A percentile compares a stretch with the other conserved stretches of the same genome.
These are phyloP conservation scores for Fistularia tabacaria DNA, from an alignment of 2,797 vertebrate species.

Conservation along the genomic window DNA sequence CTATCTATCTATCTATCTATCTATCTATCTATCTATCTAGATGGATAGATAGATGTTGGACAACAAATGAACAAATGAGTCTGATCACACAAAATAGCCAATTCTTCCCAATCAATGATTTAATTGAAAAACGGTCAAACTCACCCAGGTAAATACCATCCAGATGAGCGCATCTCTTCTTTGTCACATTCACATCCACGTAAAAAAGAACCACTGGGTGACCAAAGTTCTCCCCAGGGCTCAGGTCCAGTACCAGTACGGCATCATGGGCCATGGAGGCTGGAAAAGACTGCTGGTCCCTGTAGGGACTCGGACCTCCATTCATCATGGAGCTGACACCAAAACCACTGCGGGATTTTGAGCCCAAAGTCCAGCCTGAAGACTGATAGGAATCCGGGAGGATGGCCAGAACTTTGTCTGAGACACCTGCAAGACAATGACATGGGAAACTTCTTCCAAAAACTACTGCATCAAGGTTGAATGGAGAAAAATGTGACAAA, in stretches of 20 bases:
- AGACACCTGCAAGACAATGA: slow-evolving; percentile 26
- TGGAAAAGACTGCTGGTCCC: slow-evolving; percentile 49
- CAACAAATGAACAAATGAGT: too few relatives aligned
- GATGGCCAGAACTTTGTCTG: slow-evolving; percentile 75
- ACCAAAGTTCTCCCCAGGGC: slow-evolving; percentile 79
- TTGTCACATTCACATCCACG: slow-evolving; percentile 76
- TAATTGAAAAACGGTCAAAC: background rate
- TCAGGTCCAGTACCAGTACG: slow-evolving; percentile 78
- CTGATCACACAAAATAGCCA: too few relatives aligned
- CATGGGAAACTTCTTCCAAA: background rate
- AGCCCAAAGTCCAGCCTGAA: slow-evolving; percentile 38
- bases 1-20: too few relatives aligned
- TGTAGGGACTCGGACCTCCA: slow-evolving; percentile 30
- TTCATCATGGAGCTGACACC: slow-evolving; percentile 37
- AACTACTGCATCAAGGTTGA: too few relatives aligned
- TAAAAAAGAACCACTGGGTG: slow-evolving; percentile 79
- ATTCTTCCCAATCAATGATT: too few relatives aligned
- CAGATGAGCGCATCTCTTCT: slow-evolving; percentile 76
- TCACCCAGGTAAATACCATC: slow-evolving; percentile 79
- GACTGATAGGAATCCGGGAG: slow-evolving; percentile 72
- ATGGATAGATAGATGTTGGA: too few relatives aligned
- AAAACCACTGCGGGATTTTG: slow-evolving; percentile 47
- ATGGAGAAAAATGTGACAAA: too few relatives aligned
- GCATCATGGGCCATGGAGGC: slow-evolving; percentile 69
- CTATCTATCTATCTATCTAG: too few relatives aligned